Evolutionary conservation across 2,888 invertebrate genomes (phyloP), one percentile per base, ranked within the genome.

Genomic region (Limulus polyphemus): DNA sequence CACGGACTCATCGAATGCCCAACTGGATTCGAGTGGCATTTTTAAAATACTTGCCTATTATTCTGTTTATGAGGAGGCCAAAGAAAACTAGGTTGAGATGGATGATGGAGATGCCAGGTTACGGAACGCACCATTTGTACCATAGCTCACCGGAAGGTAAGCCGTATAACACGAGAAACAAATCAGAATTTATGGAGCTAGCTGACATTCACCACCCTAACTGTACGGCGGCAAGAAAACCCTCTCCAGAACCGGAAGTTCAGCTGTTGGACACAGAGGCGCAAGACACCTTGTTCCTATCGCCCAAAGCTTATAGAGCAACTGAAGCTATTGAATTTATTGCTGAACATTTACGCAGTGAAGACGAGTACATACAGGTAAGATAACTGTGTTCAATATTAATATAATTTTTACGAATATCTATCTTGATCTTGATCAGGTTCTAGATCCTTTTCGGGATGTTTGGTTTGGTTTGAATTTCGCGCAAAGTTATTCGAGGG

Each of bases 301-400:
- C 92, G 17, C 91, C 93, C 0, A 94, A 94, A 79, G 93, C 94
- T 60, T 87, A 90, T 74, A 87, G 95, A 79, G 74, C 77, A 72
- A 94, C 95, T 16, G 95, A 97, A 78, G 97, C 98, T 2, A 93
- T 99, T 16, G 93, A 95, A 77, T 98, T 98, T 77, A 98, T 99
- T 70, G 95, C 97, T 48, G 93, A 95, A 77, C 97, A 99, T 82
- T 83, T 98, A 72, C 85, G 94, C 71, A 94, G 94, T 77, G 98
- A 98, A 79, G 97, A 98, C 81, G 88, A 97, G 73, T 97, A 97
- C 75, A 94, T 97, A 78, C 94, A 95, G 85, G 97, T 97, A 78
- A 74, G 11, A 11, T 2, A 54, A 11, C 9, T 32, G 5, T 32
- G 3, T 32, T 7, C 3, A 32, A 32, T 32, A 32, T 32, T 2